These are phyloP conservation scores for Vimba vimba DNA, from an alignment of 2,113 vertebrate species.

Conservation along the genomic window DNA sequence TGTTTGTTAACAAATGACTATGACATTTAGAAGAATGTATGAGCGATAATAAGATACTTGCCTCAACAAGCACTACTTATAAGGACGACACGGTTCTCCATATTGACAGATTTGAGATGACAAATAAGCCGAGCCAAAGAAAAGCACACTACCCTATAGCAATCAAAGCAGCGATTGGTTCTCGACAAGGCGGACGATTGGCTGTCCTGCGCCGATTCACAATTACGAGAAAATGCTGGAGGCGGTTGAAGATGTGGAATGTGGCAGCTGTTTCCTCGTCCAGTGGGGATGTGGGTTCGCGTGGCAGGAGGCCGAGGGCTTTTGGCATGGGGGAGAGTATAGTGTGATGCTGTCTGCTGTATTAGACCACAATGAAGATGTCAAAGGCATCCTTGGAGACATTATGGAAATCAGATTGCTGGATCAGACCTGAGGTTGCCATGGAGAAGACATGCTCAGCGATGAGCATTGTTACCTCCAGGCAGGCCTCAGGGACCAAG, in stretches of 20 bases:
- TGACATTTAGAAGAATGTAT: too few relatives aligned
- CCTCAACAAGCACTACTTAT: background rate
- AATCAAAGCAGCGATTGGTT: conserved; percentile 36
- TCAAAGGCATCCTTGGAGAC: conserved; percentile 75
- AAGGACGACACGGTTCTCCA: background rate
- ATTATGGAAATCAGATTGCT: conserved; percentile 77
- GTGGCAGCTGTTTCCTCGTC: conserved; percentile 61
- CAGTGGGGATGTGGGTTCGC: conserved; percentile 63
- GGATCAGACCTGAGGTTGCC: conserved; percentile 75
- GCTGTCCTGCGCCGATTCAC: conserved; percentile 55
- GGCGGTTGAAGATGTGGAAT: conserved; percentile 48
- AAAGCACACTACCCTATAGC: background rate
- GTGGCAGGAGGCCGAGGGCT: conserved; percentile 65
- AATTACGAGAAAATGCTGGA: conserved; percentile 60
- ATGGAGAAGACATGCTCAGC: conserved; percentile 76
- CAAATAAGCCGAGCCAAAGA: background rate
- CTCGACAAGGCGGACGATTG: conserved; percentile 54
- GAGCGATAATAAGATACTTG: background rate
- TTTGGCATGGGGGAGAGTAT: conserved; percentile 65
- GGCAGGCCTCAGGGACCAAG: conserved; percentile 61
- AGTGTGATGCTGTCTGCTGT: conserved; percentile 52
- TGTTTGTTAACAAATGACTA: too few relatives aligned
- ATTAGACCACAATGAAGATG: conserved; percentile 75
- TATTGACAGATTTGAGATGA: conserved; percentile 14
- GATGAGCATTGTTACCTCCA: conserved; percentile 62